Percentiles rank a stretch among this genome's conserved stretches.
phyloP scores from a whole-genome alignment of 2,113 vertebrate genomes.

The Cyrtonyx montezumae region DNA sequence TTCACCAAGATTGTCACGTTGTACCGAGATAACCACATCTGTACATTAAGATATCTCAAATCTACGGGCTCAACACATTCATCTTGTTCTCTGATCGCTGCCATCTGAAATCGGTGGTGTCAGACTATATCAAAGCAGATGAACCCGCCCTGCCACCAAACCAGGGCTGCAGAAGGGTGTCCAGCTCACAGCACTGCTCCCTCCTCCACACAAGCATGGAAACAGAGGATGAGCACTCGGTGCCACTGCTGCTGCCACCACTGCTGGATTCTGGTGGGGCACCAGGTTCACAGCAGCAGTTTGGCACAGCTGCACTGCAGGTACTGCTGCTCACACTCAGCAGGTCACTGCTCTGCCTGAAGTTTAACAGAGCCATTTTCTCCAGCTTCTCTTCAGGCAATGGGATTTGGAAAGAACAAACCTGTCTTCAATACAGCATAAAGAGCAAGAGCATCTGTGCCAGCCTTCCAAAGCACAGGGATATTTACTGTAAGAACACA shows the following conservation, averaged over 20 bases:
- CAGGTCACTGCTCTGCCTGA: neutral
- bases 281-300: fast-evolving
- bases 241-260: neutral
- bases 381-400: neutral
- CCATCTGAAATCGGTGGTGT: neutral
- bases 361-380: neutral
- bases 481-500: neutral
- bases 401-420: neutral
- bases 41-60: neutral
- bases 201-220: neutral
- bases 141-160: fast-evolving
- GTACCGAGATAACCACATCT: neutral
- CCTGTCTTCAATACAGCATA: neutral
- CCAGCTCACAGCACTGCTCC: neutral
- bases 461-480: neutral
- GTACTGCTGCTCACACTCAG: fast-evolving
- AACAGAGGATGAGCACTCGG: fast-evolving
- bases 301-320: fast-evolving
- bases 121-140: fast-evolving
- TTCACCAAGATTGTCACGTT: neutral
- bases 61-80: fast-evolving
- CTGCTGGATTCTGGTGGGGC: fast-evolving
- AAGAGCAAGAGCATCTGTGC: neutral
- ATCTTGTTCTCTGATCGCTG: neutral
- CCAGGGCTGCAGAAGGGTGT: fast-evolving